Conservation (phyloP, 2,888 invertebrate species). For the Tortricodes alternella region DNA sequence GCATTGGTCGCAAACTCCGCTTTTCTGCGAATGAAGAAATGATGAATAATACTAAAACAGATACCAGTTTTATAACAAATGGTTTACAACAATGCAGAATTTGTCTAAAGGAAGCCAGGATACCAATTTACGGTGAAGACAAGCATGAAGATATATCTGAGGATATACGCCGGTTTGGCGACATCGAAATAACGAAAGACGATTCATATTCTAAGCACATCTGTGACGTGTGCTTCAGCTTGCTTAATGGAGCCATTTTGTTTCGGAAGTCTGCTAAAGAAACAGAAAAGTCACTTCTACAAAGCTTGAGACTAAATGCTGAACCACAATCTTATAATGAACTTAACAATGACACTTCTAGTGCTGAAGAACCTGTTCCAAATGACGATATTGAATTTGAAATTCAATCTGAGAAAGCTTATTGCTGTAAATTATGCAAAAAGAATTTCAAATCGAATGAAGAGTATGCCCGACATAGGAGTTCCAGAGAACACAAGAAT, state of each 20-base stretch:
- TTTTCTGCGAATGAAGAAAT: background rate
- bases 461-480: conserved; percentile 43
- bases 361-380: conserved; percentile 17
- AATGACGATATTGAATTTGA: conserved; percentile 6
- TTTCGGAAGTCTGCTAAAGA: conserved; percentile 56
- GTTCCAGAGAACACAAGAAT: conserved; percentile 42
- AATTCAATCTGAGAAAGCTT: conserved; percentile 11
- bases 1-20: conserved; percentile 4
- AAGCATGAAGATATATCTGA: conserved; percentile 45
- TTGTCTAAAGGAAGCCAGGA: conserved; percentile 55
- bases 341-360: conserved; percentile 11
- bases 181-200: conserved; percentile 46
- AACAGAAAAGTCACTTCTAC: conserved; percentile 44
- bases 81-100: conserved; percentile 50
- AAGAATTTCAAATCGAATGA: conserved; percentile 36
- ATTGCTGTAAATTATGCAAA: conserved; percentile 37
- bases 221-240: conserved; percentile 49
- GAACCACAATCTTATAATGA: background rate
- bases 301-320: conserved; percentile 18
- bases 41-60: background rate
- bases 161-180: conserved; percentile 50
- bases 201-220: conserved; percentile 55
- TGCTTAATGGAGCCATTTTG: conserved; percentile 49
- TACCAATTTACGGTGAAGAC: conserved; percentile 48
- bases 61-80: conserved; percentile 6